These are phyloP conservation scores for Desmodus rotundus DNA, from an alignment of 2,113 vertebrate genomes.

Conservation along the genomic window DNA sequence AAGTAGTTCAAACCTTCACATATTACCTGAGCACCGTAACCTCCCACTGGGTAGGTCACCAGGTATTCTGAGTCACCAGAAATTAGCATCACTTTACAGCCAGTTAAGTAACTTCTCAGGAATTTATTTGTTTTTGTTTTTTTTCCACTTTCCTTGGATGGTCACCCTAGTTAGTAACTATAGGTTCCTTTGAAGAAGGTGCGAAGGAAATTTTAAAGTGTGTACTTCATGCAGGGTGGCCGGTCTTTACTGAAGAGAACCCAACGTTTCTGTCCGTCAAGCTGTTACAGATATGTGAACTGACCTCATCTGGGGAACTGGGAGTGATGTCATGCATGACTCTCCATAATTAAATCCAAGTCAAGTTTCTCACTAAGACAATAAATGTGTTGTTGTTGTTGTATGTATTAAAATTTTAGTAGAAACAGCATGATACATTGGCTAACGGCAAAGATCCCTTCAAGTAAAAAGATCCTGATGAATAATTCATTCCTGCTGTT, in stretches of 20 bases:
- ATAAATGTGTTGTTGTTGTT: not conserved
- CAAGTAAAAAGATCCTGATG: not conserved
- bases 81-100: not conserved
- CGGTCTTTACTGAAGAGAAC: not conserved
- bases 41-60: not conserved
- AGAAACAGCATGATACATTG: not conserved
- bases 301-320: not conserved
- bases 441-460: not conserved
- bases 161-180: not conserved
- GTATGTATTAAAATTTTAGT: not conserved
- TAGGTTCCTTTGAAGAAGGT: not conserved
- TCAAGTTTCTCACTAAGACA: not conserved
- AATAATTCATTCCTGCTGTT: not conserved
- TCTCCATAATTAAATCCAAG: not conserved
- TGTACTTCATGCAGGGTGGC: too few species aligned
- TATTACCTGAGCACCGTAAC: too few species aligned
- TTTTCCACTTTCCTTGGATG: not conserved
- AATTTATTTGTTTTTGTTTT: not conserved
- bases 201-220: not conserved
- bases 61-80: not conserved
- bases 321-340: accelerated
- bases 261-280: too few species aligned
- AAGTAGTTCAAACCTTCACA: not conserved
- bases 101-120: not conserved
- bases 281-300: not conserved